Evolutionary conservation across 2,888 invertebrate genomes (phyloP).

Genomic region (Acrobeloides nanus): DNA sequence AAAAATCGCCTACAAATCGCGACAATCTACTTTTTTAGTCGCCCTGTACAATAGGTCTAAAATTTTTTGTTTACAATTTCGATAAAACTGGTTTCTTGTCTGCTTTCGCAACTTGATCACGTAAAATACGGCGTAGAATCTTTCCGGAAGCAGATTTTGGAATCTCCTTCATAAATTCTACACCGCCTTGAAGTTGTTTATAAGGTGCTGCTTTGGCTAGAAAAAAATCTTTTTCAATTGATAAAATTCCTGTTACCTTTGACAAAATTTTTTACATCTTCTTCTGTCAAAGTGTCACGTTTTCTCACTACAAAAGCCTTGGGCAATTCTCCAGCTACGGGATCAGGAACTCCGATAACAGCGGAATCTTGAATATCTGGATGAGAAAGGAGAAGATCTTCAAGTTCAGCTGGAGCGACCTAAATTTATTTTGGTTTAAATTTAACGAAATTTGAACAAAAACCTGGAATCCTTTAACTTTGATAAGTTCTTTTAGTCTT

Average conservation of each 20-base stretch:
- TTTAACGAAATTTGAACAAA: no score
- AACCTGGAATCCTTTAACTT: constrained; percentile 76
- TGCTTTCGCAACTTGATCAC: constrained; percentile 6
- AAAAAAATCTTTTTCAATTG: neutral
- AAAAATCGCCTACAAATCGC: no score
- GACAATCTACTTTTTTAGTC: no score
- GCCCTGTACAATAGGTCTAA: no score
- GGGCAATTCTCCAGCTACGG: constrained; percentile 53
- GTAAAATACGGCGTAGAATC: constrained; percentile 11
- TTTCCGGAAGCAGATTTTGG: constrained; percentile 16
- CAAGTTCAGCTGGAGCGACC: constrained; percentile 79
- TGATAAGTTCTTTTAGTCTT: constrained; percentile 79
- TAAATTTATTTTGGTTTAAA: constrained; percentile 53
- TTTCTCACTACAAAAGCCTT: constrained; percentile 39
- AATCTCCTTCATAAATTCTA: constrained; percentile 16
- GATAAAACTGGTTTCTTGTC: no score
- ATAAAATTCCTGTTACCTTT: constrained; percentile 4
- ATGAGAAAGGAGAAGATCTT: constrained; percentile 68
- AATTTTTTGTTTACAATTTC: no score
- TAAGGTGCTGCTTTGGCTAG: constrained; percentile 10
- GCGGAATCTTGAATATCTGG: constrained; percentile 69
- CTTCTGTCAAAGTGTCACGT: constrained; percentile 8
- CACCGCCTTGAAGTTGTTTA: constrained; percentile 17
- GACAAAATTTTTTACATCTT: constrained; percentile 16
- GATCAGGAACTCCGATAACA: constrained; percentile 70